Evolutionary conservation across 2,888 invertebrate species (phyloP).

Genomic region (Clunio marinus): DNA sequence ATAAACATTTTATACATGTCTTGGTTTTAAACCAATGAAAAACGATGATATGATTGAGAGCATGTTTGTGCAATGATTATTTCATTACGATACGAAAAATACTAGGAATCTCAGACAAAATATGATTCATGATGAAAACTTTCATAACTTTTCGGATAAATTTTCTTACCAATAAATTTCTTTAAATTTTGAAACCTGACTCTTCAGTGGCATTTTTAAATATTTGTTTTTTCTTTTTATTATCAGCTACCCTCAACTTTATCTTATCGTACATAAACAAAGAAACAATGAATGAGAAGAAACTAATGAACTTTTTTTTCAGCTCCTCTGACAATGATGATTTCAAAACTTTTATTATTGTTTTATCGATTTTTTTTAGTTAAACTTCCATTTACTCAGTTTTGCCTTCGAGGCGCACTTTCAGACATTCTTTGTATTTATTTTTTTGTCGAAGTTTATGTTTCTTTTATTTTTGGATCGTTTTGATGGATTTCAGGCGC

Average conservation of each 20-base stretch:
- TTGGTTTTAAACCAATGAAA: no score
- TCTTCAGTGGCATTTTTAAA: constrained; percentile 33
- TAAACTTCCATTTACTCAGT: no score
- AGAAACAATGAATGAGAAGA: background rate
- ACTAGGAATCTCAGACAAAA: no score
- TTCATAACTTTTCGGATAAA: background rate
- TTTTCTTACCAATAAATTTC: constrained; percentile 35
- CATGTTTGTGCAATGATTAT: no score
- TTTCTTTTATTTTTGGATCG: no score
- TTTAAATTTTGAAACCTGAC: constrained; percentile 34
- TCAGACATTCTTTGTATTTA: no score
- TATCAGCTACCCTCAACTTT: background rate
- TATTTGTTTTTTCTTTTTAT: background rate
- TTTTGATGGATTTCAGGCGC: no score
- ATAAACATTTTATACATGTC: no score
- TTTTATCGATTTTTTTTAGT: background rate
- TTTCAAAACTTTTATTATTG: background rate
- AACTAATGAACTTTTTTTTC: background rate
- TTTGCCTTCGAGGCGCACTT: no score
- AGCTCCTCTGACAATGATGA: background rate
- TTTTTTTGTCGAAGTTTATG: no score
- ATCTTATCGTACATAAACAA: background rate
- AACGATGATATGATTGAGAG: no score
- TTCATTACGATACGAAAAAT: no score
- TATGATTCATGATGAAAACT: background rate